Base-by-base conservation (phyloP, 2,797 vertebrate genomes). In the Lithobates sylvaticus region DNA sequence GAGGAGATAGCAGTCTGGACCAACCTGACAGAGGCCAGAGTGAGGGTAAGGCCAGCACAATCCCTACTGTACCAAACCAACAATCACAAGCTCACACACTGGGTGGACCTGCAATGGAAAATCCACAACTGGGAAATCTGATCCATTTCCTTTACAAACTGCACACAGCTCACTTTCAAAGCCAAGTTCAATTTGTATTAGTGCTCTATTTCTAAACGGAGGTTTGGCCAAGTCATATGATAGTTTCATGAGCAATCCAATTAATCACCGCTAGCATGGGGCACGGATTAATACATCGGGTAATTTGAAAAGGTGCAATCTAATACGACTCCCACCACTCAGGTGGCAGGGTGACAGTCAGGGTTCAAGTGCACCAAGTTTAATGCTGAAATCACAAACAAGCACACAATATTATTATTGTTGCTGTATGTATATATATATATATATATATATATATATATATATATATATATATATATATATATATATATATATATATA, bases 1-100 rank as follows among this genome's bases (percentile, higher is more conserved):
- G 96, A 97, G 91, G 96, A 97, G 93, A 97, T 97, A 87, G 96
- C 96, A 0, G 96, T 97, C 70, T 97, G 96, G 96, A 97, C 96
- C 91, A 97, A 97, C 91, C 95, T 97, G 89, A 97, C 96, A 0
- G 96, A 97, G 92, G 97, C 97, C 67, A 93, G 98, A 91, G 98
- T 99, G 39, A 93, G 98, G 96, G 98, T 99, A 94, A 96, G 97
- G 85, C 15, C 32, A 64, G 16, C 27, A 13, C 54, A 23, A 67
- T 67, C 65, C 26, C 10, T 67, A 26, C 65, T 67, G 26, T 29
- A 47, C 16, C 12, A 71, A 29, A 16, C 50, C 50, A 61, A 61
- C 42, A 74, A 9, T 61, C 34, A 75, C 73, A 16, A 69, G 61
- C 61, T 42, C 10, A 15, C 44, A 44, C 42, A 32, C 0, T 29